Conservation (phyloP, 23 tunicate species). For the Trididemnum nubilum region DNA sequence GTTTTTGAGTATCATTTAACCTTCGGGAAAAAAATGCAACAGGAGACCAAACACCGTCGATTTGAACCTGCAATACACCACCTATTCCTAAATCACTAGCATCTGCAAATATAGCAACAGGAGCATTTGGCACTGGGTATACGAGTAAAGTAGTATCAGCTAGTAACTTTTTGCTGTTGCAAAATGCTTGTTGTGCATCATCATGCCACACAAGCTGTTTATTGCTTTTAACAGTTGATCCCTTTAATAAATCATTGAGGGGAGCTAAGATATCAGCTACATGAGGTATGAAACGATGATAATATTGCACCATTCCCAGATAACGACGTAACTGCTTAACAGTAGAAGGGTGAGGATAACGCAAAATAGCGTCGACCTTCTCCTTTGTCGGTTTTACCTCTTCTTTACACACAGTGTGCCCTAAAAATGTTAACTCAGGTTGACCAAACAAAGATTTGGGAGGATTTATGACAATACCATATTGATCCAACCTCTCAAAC, state of each 20-base stretch:
- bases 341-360: neutral
- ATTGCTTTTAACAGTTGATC: neutral
- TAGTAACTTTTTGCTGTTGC: neutral
- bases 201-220: neutral
- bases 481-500: conserved; percentile 12
- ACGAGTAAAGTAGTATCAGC: neutral
- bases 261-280: neutral
- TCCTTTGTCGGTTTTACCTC: neutral
- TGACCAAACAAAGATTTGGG: neutral
- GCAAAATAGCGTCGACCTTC: neutral
- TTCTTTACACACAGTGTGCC: neutral
- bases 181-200: neutral
- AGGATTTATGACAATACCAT: conserved; percentile 24
- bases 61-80: neutral
- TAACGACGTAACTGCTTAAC: neutral
- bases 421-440: neutral
- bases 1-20: too few species aligned
- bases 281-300: neutral
- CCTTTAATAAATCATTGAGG: neutral
- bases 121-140: neutral
- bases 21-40: neutral
- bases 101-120: neutral
- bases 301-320: neutral
- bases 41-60: neutral
- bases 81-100: neutral